Base-by-base conservation (phyloP, 2,888 invertebrate species). In the Elmis aenea region DNA sequence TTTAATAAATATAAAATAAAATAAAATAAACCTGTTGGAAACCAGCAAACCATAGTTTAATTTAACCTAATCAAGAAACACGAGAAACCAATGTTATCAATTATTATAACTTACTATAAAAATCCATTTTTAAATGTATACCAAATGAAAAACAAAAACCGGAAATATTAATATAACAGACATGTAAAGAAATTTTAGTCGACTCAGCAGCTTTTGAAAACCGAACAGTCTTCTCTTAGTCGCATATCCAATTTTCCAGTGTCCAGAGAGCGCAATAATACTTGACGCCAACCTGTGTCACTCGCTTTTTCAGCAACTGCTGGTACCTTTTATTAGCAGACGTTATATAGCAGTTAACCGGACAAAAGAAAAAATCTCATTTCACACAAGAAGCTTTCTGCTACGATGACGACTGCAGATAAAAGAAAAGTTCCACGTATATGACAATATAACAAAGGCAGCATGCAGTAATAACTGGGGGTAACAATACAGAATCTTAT, bases 281-380 rank as follows among this genome's bases (percentile, higher is more conserved):
- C 53, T 51, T 52, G 48, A 48, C 45, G 45, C 42, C 57, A 57
- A 55, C 57, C 55, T 57, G 57, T 52, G 54, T 54, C 57, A 50
- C 43, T 13, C 46, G 41, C 44, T 42, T 46, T 48, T 50, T 46
- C 45, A 47, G 42, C 47, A 46, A 46, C 52, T 46, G 47, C 43
- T 44, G 43, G 44, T 52, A 61, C 61, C 61, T 61, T 61, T 61
- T 61, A 61, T 61, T 60, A 60, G 55, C 48, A 50, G 50, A 51
- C 54, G 58, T 59, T 61, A 62, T 62, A 58, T 52, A 56, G 60
- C 60, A 58, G 60, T 62, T 62, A 59, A 57, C 50, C 45, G 61
- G 56, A 61, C 59, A 62, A 63, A 58, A 58, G 58, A 58, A 63
- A 53, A 61, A 62, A 61, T 61, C 62, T 64, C 64, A 62, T 64